Evolutionary conservation across 2,888 invertebrate genomes (phyloP).

Genomic region (Xylocampa areola): DNA sequence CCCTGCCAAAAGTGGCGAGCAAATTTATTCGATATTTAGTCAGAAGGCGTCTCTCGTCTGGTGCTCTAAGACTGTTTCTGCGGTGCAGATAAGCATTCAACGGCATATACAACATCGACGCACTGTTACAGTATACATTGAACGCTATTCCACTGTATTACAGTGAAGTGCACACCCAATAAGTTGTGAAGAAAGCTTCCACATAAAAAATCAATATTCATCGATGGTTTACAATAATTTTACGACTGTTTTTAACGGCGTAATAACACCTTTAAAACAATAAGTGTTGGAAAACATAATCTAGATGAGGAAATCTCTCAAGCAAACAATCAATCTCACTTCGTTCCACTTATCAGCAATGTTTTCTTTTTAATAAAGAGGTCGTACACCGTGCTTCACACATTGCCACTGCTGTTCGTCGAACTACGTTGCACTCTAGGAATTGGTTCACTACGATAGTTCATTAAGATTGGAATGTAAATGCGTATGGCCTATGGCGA

Average conservation of each 20-base stretch:
- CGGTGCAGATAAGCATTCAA: conserved; percentile 8
- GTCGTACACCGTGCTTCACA: conserved; percentile 26
- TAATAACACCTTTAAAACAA: conserved; percentile 29
- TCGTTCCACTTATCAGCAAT: conserved; percentile 56
- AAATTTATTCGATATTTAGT: too few species aligned
- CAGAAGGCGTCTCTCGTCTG: too few species aligned
- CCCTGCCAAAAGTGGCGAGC: too few species aligned
- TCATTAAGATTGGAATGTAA: too few species aligned
- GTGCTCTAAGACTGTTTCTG: conserved; percentile 5
- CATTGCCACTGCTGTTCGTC: conserved; percentile 6
- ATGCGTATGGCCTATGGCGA: too few species aligned
- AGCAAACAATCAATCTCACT: conserved; percentile 52
- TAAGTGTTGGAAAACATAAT: conserved; percentile 51
- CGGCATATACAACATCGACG: conserved; percentile 3
- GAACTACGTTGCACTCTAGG: background rate
- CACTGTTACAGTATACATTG: background rate
- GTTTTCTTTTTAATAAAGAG: conserved; percentile 41
- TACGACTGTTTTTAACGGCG: conserved; percentile 29
- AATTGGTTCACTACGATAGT: conserved; percentile 6
- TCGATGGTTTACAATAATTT: conserved; percentile 14
- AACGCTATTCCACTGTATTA: conserved; percentile 2
- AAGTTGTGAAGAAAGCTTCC: conserved; percentile 7
- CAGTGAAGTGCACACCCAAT: conserved; percentile 14
- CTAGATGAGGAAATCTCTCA: conserved; percentile 45
- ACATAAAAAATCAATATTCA: conserved; percentile 7